These are phyloP conservation scores for Stomatorhinus ivindoensis DNA, from an alignment of 2,113 vertebrate species.

Conservation along the genomic window DNA sequence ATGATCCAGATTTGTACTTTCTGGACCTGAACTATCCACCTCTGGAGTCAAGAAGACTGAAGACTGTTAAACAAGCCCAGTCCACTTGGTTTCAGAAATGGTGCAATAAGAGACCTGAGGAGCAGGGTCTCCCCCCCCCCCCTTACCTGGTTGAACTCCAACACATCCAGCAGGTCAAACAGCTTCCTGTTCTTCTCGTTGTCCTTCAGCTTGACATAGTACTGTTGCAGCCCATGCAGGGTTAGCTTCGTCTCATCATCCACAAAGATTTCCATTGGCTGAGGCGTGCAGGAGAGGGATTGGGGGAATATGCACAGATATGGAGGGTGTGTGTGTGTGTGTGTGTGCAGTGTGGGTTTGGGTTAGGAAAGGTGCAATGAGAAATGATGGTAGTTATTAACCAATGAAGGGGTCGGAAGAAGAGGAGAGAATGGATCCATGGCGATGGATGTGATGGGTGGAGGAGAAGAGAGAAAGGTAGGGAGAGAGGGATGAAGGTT, in stretches of 20 bases:
- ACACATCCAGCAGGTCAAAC: slow-evolving; percentile 70
- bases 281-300: slow-evolving; percentile 41
- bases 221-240: slow-evolving; percentile 74
- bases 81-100: not conserved
- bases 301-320: slow-evolving; percentile 28
- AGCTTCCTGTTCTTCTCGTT: slow-evolving; percentile 79
- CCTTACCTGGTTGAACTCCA: slow-evolving; percentile 71
- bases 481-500: slow-evolving; percentile 40
- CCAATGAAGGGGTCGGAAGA: not conserved
- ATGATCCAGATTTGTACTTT: not conserved
- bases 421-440: slow-evolving; percentile 23
- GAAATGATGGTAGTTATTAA: not conserved
- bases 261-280: slow-evolving; percentile 80
- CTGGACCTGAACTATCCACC: not conserved
- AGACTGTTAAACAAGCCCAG: not conserved
- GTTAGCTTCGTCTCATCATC: slow-evolving; percentile 78
- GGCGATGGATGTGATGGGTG: slow-evolving; percentile 28
- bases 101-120: not conserved
- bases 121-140: not conserved
- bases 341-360: not conserved
- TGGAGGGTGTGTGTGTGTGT: not conserved
- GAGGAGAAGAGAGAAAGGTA: slow-evolving; percentile 23
- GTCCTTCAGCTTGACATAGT: slow-evolving; percentile 80
- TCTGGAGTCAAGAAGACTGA: not conserved
- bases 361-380: not conserved